Conservation (phyloP, 2,113 vertebrate genomes). For the Archilochus colubris region DNA sequence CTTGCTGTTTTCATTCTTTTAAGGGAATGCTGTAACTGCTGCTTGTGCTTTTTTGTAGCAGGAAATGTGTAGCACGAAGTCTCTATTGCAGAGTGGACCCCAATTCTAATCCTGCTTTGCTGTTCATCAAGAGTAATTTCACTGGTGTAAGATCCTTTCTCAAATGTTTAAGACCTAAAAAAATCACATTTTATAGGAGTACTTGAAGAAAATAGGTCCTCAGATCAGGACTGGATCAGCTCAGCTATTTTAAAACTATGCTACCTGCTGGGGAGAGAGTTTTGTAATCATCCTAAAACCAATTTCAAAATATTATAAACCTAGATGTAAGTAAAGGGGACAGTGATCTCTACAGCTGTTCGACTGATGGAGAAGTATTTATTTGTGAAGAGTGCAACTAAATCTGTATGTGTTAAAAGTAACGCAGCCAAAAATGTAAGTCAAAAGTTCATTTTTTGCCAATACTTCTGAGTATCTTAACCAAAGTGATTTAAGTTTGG, state of each 20-base stretch:
- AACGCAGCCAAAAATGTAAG: constrained; percentile 70
- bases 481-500: constrained; percentile 76
- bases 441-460: constrained; percentile 74
- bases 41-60: neutral
- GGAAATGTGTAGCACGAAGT: neutral
- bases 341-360: constrained; percentile 1
- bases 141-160: neutral
- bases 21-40: constrained; percentile 9
- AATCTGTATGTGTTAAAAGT: constrained; percentile 68
- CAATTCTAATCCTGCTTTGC: constrained; percentile 20
- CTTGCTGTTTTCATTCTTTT: constrained; percentile 42
- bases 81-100: neutral
- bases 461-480: constrained; percentile 72
- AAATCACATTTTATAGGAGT: neutral
- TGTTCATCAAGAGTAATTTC: constrained; percentile 14
- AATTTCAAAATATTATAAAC: neutral
- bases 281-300: neutral
- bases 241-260: neutral
- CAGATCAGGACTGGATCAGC: neutral
- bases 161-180: neutral
- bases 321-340: neutral
- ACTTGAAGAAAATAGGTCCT: neutral
- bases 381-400: constrained; percentile 68
- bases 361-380: constrained; percentile 59
- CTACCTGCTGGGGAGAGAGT: neutral